Percentiles rank a stretch among this genome's conserved stretches.
Conservation (phyloP, 2,113 vertebrate genomes). For the Ondatra zibethicus region DNA sequence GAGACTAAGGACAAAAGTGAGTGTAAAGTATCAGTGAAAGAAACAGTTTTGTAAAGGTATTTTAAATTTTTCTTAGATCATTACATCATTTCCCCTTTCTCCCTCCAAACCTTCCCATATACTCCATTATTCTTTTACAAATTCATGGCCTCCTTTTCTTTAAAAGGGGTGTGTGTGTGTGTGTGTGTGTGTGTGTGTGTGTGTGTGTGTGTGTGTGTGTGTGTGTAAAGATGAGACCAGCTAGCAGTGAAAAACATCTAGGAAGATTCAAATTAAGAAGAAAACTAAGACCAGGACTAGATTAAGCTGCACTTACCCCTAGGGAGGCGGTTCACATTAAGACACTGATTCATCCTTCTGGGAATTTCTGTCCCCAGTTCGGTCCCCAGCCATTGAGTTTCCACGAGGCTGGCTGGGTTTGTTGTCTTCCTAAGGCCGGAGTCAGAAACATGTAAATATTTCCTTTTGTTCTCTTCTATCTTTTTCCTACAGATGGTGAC, state of each 20-base stretch:
- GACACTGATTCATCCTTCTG: background rate
- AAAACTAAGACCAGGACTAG: background rate
- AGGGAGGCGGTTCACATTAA: background rate
- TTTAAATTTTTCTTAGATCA: background rate
- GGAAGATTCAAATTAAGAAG: background rate
- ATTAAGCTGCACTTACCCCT: background rate
- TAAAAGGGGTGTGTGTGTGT: background rate
- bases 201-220: too few species aligned
- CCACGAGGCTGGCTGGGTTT: background rate
- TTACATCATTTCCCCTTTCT: background rate
- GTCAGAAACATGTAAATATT: background rate
- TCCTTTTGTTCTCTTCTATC: background rate
- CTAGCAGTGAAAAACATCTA: background rate
- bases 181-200: background rate
- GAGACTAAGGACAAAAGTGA: background rate
- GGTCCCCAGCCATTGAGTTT: background rate
- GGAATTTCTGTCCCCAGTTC: background rate
- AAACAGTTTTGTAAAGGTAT: background rate
- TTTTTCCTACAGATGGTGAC: background rate
- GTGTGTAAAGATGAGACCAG: background rate
- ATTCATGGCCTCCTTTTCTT: background rate
- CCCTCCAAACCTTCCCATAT: background rate
- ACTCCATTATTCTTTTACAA: background rate
- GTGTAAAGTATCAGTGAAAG: background rate
- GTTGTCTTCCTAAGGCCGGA: background rate